Evolutionary conservation across 2,113 vertebrate genomes (phyloP).

Genomic region (Sardina pilchardus): DNA sequence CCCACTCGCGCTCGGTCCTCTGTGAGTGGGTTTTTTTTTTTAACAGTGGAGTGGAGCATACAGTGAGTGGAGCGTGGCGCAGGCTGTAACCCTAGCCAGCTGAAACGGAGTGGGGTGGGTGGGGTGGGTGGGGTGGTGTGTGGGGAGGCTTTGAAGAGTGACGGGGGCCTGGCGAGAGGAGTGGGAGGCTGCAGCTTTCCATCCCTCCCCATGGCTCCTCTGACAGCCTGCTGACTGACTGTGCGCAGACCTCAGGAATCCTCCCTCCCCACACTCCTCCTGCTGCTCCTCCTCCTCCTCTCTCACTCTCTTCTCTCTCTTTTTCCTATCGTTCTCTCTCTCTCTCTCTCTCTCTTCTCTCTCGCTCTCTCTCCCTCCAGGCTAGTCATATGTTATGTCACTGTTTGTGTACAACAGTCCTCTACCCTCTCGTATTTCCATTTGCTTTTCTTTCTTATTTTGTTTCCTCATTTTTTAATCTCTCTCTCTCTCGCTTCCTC

Average conservation of each 20-base stretch:
- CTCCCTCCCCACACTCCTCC: background rate
- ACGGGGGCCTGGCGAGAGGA: background rate
- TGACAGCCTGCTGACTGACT: constrained; percentile 45
- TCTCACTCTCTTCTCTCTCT: background rate
- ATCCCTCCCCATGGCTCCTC: constrained; percentile 14
- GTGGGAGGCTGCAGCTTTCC: constrained; percentile 18
- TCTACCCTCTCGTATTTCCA: background rate
- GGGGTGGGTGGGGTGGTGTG: background rate
- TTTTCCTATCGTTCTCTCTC: background rate
- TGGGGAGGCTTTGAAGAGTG: constrained; percentile 1
- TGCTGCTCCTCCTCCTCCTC: constrained; percentile 32
- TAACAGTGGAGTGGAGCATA: too few species aligned
- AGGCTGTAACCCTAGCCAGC: constrained; percentile 7
- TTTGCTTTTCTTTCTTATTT: background rate
- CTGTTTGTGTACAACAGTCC: background rate
- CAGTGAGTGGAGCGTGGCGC: background rate
- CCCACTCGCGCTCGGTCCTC: background rate
- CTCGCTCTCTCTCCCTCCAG: constrained; percentile 23
- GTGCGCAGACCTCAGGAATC: constrained; percentile 36
- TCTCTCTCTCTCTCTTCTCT: constrained; percentile 21
- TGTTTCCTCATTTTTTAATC: constrained; percentile 10
- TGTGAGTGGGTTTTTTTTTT: constrained; percentile 23
- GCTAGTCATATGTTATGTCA: background rate
- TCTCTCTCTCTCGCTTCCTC: background rate
- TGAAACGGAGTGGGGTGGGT: constrained; percentile 20